Conservation (phyloP, 1,140 invertebrate genomes). For the Philotrypesis tridentata region DNA sequence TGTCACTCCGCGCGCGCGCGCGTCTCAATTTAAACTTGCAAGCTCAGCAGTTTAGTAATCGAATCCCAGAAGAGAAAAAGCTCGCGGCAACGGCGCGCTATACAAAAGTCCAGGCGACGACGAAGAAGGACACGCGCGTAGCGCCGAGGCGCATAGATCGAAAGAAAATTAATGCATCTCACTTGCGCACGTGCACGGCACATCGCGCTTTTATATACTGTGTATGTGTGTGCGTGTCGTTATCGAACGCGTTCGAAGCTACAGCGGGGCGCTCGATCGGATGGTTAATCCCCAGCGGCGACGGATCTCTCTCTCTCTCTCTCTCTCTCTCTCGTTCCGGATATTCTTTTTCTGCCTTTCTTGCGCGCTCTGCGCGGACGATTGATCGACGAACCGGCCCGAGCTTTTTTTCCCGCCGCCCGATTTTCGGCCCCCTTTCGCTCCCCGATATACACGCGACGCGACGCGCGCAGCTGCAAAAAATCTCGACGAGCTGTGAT, state of each 20-base stretch:
- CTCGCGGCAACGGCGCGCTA: too few relatives aligned
- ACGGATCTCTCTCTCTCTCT: neutral
- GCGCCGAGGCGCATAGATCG: too few relatives aligned
- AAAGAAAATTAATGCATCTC: neutral
- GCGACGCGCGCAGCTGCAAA: neutral
- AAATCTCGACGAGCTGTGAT: neutral
- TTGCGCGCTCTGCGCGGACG: neutral
- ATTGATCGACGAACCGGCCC: neutral
- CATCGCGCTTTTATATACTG: neutral
- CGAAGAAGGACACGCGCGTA: too few relatives aligned
- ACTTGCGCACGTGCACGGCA: neutral
- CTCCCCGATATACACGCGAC: too few relatives aligned
- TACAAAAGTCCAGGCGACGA: too few relatives aligned
- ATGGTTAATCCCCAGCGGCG: slow-evolving; percentile 31
- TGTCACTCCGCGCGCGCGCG: too few relatives aligned
- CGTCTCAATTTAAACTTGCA: too few relatives aligned
- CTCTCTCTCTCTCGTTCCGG: neutral
- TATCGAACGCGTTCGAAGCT: neutral
- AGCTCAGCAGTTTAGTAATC: too few relatives aligned
- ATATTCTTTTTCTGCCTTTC: slow-evolving; percentile 17
- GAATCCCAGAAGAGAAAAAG: too few relatives aligned
- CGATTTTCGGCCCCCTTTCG: neutral
- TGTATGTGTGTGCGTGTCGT: too few relatives aligned
- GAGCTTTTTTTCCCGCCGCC: neutral
- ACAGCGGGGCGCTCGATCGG: neutral